Base-by-base conservation (phyloP, 2,113 vertebrate genomes). In the Rhizomys pruinosus region DNA sequence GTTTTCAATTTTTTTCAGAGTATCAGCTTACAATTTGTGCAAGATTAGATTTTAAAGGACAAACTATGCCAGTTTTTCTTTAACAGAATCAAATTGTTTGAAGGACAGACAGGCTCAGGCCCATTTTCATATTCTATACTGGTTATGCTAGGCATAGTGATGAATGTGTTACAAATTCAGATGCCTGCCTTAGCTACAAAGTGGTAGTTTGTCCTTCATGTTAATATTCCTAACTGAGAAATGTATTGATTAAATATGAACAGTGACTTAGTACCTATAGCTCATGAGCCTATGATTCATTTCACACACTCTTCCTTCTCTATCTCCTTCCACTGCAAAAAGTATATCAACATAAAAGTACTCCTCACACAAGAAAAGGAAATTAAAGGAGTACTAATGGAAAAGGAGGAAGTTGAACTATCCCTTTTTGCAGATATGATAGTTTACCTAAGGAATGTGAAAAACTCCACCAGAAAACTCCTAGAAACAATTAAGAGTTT, bases 1-100 rank as follows among this genome's bases (percentile, higher is more conserved):
- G 93, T 91, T 95, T 95, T 69, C 72, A 44, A 91, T 95, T 91
- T 96, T 92, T 97, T 98, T 98, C 98, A 98, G 98, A 98, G 98
- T 98, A 97, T 97, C 92, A 95, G 92, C 94, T 97, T 97, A 94
- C 89, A 96, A 92, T 96, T 98, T 98, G 97, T 98, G 97, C 96
- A 98, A 98, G 96, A 97, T 92, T 94, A 97, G 93, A 42, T 52
- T 68, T 39, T 2, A 7, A 95, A 96, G 97, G 97, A 94, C 7
- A 98, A 98, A 97, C 93, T 89, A 97, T 93, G 84, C 44, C 2
- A 97, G 89, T 95, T 90, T 93, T 96, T 96, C 94, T 2, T 0
- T 93, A 95, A 74, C 94, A 95, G 92, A 96, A 95, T 96, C 96
- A 97, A 97, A 93, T 92, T 78, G 29, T 90, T 94, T 94, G 94